Conservation (phyloP, 2,888 invertebrate species). For the Macropis europaea region DNA sequence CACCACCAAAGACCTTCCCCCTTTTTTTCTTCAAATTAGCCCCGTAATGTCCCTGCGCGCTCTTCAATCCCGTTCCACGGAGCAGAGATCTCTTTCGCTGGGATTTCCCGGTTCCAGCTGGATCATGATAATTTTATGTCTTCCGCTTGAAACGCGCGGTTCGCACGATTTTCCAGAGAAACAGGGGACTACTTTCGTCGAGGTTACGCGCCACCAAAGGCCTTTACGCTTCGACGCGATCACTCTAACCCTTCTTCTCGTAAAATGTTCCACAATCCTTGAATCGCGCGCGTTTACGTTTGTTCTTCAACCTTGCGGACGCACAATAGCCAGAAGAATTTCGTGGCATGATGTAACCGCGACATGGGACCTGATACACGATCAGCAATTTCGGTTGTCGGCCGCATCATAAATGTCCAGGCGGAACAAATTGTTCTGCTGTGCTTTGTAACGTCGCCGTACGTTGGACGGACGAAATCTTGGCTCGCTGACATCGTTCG, state of each 20-base stretch:
- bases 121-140: not conserved
- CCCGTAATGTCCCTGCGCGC: constrained; percentile 50
- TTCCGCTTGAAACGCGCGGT: not conserved
- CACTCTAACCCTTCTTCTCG: not conserved
- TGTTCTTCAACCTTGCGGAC: not conserved
- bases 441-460: constrained; percentile 37
- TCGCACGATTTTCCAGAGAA: not conserved
- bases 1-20: constrained; percentile 31
- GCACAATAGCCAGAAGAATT: constrained; percentile 8
- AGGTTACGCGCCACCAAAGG: not conserved
- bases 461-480: constrained; percentile 5
- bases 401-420: constrained; percentile 35
- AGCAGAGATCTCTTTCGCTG: constrained; percentile 22
- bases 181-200: not conserved
- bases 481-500: not conserved
- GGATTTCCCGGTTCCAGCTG: not conserved
- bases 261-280: not conserved
- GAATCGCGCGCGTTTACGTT: not conserved
- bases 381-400: constrained; percentile 34
- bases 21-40: constrained; percentile 58
- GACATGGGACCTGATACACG: too few relatives aligned
- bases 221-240: too few relatives aligned
- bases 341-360: constrained; percentile 16
- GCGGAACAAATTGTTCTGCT: constrained; percentile 62
- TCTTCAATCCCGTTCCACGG: constrained; percentile 30